These are phyloP conservation scores for Caenorhabditis remanei DNA, from an alignment of 1,140 invertebrate genomes.

Conservation along the genomic window DNA sequence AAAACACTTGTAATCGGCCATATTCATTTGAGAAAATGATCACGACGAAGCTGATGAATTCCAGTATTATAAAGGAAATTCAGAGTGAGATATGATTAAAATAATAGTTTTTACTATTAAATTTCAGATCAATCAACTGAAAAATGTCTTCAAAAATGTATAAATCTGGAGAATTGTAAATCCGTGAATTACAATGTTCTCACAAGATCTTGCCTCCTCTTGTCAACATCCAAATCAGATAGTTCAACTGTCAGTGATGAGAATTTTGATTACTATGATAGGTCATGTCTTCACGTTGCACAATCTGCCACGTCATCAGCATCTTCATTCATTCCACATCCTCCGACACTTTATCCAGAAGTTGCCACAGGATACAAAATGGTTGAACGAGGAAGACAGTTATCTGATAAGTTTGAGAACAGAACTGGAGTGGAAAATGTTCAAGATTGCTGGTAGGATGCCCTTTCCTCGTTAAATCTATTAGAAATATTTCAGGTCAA, in stretches of 20 bases:
- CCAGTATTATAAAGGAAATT: not conserved
- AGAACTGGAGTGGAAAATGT: conserved; percentile 22
- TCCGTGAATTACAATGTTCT: conserved; percentile 61
- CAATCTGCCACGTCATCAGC: not conserved
- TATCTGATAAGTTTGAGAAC: not conserved
- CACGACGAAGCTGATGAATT: conserved; percentile 34
- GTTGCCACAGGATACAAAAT: not conserved
- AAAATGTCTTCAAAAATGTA: conserved; percentile 53
- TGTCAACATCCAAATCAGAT: conserved; percentile 6
- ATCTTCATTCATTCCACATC: conserved; percentile 14
- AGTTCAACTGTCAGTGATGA: conserved; percentile 54
- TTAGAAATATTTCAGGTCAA: not conserved
- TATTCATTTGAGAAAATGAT: conserved; percentile 58
- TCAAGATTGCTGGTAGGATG: conserved; percentile 15
- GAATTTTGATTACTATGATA: conserved; percentile 60
- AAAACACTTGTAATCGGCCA: conserved; percentile 59
- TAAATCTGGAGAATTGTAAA: not conserved
- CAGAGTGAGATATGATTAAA: not conserved
- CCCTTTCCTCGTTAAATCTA: not conserved
- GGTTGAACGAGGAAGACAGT: conserved; percentile 29
- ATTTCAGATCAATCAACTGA: conserved; percentile 44
- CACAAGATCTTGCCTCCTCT: conserved; percentile 29
- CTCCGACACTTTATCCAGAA: conserved; percentile 15
- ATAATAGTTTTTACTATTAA: too few species aligned
- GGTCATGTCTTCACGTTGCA: conserved; percentile 33